Base-by-base conservation (phyloP, 1,140 invertebrate species). In the Drosophila miranda region DNA sequence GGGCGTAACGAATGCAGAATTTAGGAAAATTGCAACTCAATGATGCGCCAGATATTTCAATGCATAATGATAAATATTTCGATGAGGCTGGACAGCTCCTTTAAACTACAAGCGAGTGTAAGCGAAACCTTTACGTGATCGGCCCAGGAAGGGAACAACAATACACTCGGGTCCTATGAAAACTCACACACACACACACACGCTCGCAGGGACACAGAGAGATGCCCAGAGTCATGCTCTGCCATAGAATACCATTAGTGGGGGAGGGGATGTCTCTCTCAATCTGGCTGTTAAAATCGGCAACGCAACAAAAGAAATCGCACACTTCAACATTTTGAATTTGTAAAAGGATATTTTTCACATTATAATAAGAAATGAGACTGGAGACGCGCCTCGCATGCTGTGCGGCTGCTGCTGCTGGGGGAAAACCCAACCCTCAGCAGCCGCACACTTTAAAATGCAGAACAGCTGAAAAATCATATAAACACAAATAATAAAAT, bases 401-500 rank as follows among this genome's bases (percentile, higher is more conserved):
- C 42, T 75, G 57, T 67, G 56, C 49, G 46, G 2, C 8, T 34
- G 30, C 3, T 9, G 28, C 7, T 30, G 28, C 28, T 30, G 23
- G 30, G 43, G 21, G 5, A 34, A 59, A 54, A 21, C 30, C 43
- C 44, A 21, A 7, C 11, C 21, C n/a, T 14, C 34, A 5, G 16
- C 16, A 4, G n/a, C 55, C 63, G 59, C 55, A 60, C 73, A 79
- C 82, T 89, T 89, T 76, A 77, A 82, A 89, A 89, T 89, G 87
- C 87, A 89, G 87, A 89, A 81, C 87, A 89, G 87, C 87, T 89
- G 87, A 83, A 87, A 82, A 87, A 89, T 80, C 86, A 83, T 89
- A 89, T 89, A 89, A 89, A 89, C 87, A 89, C 87, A 89, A 89
- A 89, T 89, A 89, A 89, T 89, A 89, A 89, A 89, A 89, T 87